Percentiles rank a stretch among this genome's conserved stretches.
These are phyloP conservation scores for Tyto alba DNA, from an alignment of 2,113 vertebrate species.

Conservation along the genomic window DNA sequence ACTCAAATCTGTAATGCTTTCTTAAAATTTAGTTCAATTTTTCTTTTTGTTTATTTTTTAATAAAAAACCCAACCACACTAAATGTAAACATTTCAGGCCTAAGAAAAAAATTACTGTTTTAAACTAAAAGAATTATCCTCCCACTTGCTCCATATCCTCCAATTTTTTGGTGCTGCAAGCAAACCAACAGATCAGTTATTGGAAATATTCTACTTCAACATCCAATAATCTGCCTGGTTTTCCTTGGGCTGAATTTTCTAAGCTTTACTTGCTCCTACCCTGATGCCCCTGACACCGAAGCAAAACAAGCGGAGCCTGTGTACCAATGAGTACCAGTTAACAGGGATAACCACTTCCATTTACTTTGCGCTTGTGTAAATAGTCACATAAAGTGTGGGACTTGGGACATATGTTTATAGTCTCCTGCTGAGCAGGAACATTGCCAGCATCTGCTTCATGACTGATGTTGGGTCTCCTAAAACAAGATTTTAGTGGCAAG, in stretches of 20 bases:
- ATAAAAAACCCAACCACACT: not conserved
- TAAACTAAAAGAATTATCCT: not conserved
- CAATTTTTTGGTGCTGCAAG: not conserved
- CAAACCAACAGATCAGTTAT: not conserved
- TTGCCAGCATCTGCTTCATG: not conserved
- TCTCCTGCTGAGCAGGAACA: not conserved
- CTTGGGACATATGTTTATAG: not conserved
- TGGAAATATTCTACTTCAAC: not conserved
- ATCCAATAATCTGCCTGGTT: not conserved
- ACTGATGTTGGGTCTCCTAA: not conserved
- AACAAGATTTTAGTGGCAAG: not conserved
- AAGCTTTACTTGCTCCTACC: not conserved
- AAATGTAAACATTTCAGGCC: not conserved
- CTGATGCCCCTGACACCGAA: not conserved
- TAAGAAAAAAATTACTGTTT: not conserved
- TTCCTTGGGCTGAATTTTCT: not conserved
- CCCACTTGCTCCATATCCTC: not conserved
- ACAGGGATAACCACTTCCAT: not conserved
- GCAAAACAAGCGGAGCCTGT: not conserved
- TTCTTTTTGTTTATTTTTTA: not conserved
- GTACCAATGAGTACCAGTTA: not conserved
- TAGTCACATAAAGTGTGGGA: not conserved
- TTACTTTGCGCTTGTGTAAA: not conserved
- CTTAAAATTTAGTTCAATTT: not conserved
- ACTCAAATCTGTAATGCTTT: not conserved